Percentiles rank a stretch among this genome's conserved stretches.
Conservation (phyloP, 2,797 vertebrate species). For the Nothura maculosa region DNA sequence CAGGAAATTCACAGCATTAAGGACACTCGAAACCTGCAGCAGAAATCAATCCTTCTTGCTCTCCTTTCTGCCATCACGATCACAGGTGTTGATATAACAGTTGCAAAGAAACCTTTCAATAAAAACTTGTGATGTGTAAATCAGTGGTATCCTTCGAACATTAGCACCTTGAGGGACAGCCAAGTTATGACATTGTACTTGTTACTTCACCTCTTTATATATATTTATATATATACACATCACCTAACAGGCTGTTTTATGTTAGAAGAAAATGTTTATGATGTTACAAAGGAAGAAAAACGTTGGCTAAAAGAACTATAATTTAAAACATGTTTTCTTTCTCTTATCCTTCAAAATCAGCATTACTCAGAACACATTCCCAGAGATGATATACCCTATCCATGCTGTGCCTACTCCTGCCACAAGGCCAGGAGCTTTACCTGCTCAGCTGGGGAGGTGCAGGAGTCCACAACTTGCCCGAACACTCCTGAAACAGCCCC, state of each 20-base stretch:
- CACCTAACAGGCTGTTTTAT: neutral
- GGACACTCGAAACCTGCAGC: neutral
- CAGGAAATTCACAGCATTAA: neutral
- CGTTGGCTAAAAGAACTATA: neutral
- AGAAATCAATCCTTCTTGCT: neutral
- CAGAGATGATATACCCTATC: neutral
- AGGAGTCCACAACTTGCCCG: neutral
- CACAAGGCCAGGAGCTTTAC: neutral
- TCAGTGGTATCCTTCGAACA: neutral
- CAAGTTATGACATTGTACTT: neutral
- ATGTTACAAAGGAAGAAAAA: neutral
- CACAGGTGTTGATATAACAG: neutral
- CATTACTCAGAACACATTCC: neutral
- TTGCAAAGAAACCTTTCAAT: neutral
- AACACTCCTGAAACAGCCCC: neutral
- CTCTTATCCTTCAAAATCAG: neutral
- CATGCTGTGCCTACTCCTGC: neutral
- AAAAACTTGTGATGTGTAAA: fast-evolving
- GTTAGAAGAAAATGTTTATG: neutral
- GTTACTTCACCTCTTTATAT: neutral
- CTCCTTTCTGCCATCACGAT: fast-evolving
- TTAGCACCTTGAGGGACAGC: neutral
- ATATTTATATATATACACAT: no score
- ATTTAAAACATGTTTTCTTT: neutral
- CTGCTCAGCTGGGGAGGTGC: neutral